Conservation (phyloP, 2,888 invertebrate species). For the Acronicta aceris region DNA sequence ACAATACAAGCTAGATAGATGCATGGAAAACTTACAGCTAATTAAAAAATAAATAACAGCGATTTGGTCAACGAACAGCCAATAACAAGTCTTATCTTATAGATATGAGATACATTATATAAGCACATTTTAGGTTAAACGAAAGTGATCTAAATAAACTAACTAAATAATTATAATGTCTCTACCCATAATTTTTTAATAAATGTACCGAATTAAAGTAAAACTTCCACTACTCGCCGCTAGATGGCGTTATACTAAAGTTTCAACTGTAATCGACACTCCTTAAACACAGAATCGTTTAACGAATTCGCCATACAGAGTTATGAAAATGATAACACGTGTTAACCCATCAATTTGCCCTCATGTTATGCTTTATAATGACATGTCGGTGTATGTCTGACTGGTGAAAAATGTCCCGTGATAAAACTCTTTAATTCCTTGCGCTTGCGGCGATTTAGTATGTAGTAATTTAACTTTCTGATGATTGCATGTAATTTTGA, state of each 20-base stretch:
- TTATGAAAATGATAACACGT: slow-evolving; percentile 44
- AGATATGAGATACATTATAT: no score
- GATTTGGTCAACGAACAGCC: no score
- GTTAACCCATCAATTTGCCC: slow-evolving; percentile 55
- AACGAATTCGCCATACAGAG: slow-evolving; percentile 27
- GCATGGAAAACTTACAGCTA: no score
- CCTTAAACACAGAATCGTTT: slow-evolving; percentile 31
- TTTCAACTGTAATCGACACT: slow-evolving; percentile 11
- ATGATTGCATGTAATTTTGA: slow-evolving; percentile 55
- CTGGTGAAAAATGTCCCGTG: slow-evolving; percentile 65
- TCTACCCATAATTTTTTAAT: no score
- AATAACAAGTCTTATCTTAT: no score
- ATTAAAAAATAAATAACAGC: no score
- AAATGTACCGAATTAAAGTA: no score
- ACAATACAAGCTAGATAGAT: no score
- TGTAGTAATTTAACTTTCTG: slow-evolving; percentile 61
- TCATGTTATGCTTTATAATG: slow-evolving; percentile 57
- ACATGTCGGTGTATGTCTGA: slow-evolving; percentile 47
- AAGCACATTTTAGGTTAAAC: no score
- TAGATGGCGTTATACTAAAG: slow-evolving; percentile 46
- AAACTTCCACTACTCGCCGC: slow-evolving; percentile 26
- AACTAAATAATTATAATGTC: no score
- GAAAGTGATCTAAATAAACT: no score
- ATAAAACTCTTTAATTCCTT: slow-evolving; percentile 62
- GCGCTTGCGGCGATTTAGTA: slow-evolving; percentile 59